phyloP scores from a whole-genome alignment of 2,113 vertebrate species.

The Pelecanoides urinatrix region DNA sequence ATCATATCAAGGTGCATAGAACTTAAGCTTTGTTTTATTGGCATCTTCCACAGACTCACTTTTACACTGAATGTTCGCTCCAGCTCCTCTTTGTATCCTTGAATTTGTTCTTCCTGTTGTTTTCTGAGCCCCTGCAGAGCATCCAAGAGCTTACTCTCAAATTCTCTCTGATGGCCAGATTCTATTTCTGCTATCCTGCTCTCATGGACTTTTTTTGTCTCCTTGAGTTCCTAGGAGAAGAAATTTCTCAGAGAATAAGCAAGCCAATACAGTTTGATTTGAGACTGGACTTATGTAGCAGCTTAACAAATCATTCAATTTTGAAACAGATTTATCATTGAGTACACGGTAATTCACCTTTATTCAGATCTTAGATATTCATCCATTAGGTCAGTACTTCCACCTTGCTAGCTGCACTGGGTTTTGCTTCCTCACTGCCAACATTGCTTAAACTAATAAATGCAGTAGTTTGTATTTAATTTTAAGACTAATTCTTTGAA shows the following conservation, averaged over 20 bases:
- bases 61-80: slow-evolving; percentile 75
- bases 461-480: neutral
- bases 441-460: neutral
- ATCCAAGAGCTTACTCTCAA: slow-evolving; percentile 75
- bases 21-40: neutral
- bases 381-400: neutral
- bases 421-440: neutral
- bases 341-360: neutral
- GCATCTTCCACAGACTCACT: slow-evolving; percentile 56
- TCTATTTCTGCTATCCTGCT: slow-evolving; percentile 76
- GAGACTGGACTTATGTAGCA: neutral
- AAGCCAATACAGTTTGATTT: neutral
- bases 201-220: slow-evolving; percentile 73
- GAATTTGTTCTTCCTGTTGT: slow-evolving; percentile 78
- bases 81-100: slow-evolving; percentile 81
- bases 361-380: neutral
- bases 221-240: slow-evolving; percentile 72
- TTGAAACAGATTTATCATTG: neutral
- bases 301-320: neutral
- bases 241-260: neutral
- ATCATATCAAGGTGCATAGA: neutral
- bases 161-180: slow-evolving; percentile 68
- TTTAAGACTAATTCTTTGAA: neutral
- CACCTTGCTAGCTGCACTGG: neutral
- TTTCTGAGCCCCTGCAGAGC: slow-evolving; percentile 76